Evolutionary conservation across 2,797 vertebrate species (phyloP).

Genomic region (Schizopygopsis pylzovi): DNA sequence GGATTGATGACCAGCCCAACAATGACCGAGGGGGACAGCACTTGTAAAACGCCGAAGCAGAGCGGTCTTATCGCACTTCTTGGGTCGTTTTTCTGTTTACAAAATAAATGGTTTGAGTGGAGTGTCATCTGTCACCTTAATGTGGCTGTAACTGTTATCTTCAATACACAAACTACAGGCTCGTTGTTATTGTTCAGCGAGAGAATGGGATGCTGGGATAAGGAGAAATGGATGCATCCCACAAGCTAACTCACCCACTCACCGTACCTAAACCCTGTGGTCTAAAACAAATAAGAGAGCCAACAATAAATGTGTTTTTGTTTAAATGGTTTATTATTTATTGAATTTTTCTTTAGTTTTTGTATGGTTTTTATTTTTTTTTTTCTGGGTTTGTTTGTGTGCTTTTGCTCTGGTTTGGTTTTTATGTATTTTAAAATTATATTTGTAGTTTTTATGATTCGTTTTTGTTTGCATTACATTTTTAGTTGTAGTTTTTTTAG

Average conservation of each 20-base stretch:
- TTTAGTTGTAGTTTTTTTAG: no score
- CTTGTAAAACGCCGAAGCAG: slow-evolving; percentile 68
- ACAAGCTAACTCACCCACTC: slow-evolving; percentile 31
- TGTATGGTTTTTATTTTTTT: neutral
- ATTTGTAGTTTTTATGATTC: neutral
- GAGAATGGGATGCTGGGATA: slow-evolving; percentile 47
- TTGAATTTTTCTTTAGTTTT: neutral
- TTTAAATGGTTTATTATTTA: neutral
- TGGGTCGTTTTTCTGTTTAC: slow-evolving; percentile 62
- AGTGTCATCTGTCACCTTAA: slow-evolving; percentile 73
- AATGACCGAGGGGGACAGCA: slow-evolving; percentile 65
- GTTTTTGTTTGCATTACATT: no score
- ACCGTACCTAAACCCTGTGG: slow-evolving; percentile 33
- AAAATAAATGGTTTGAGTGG: slow-evolving; percentile 76
- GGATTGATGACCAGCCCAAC: slow-evolving; percentile 67
- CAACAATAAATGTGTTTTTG: neutral
- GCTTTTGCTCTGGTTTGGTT: no score
- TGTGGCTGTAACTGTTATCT: slow-evolving; percentile 73
- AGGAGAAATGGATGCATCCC: neutral
- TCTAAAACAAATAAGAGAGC: slow-evolving; percentile 55
- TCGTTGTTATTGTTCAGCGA: slow-evolving; percentile 62
- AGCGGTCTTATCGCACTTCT: slow-evolving; percentile 64
- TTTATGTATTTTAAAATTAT: neutral
- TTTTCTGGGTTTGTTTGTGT: no score
- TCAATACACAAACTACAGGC: slow-evolving; percentile 71